Conservation (phyloP, 1,140 invertebrate genomes). For the Brachionus plicatilis region DNA sequence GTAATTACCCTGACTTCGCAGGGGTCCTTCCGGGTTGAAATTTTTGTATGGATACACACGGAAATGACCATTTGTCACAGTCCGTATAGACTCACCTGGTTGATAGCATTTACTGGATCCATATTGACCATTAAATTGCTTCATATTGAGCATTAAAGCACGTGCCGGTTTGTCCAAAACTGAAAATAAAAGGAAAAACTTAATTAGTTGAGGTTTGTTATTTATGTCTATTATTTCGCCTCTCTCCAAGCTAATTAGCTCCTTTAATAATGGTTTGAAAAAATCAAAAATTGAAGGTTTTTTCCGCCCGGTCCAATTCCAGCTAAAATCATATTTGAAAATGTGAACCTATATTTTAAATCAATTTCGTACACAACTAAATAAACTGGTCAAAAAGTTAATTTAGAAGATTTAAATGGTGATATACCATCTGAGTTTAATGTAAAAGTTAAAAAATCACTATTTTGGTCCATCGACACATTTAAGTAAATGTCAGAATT, state of each 20-base stretch:
- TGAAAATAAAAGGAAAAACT: neutral
- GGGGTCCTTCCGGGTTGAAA: neutral
- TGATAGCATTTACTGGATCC: neutral
- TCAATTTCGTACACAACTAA: neutral
- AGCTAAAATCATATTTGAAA: neutral
- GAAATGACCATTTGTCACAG: neutral
- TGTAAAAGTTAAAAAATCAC: neutral
- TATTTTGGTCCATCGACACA: neutral
- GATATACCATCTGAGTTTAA: neutral
- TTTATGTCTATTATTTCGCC: neutral
- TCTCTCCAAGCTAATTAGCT: neutral
- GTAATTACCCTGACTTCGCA: neutral
- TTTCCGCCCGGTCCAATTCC: neutral
- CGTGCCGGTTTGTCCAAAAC: neutral
- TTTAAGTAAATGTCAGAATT: neutral
- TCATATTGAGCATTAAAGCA: neutral
- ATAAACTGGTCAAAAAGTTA: neutral
- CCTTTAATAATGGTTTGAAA: neutral
- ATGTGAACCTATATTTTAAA: neutral
- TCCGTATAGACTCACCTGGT: neutral
- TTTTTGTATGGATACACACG: neutral
- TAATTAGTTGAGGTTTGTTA: neutral
- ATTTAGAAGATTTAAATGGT: neutral
- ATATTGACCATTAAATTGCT: neutral
- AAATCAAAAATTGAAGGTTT: neutral